Percentiles rank a stretch among this genome's conserved stretches.
These are phyloP conservation scores for Iguana delicatissima DNA, from an alignment of 2,797 vertebrate genomes.

Conservation along the genomic window DNA sequence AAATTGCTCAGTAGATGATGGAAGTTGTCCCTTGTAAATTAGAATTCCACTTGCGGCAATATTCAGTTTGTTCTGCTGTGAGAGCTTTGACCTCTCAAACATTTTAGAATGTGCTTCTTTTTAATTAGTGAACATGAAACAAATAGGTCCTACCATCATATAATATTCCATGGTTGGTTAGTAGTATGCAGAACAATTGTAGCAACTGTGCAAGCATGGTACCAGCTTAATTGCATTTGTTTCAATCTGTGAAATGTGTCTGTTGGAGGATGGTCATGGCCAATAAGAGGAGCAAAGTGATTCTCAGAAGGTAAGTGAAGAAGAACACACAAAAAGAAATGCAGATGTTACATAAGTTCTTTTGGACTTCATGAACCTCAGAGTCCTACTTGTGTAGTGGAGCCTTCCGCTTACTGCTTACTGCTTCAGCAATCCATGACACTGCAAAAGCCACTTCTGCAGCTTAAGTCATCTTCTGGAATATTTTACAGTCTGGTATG, in stretches of 20 bases:
- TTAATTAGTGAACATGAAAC: not conserved
- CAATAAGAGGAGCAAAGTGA: not conserved
- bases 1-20: not conserved
- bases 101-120: not conserved
- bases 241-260: not conserved
- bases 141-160: not conserved
- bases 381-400: not conserved
- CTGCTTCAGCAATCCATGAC: not conserved
- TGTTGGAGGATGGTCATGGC: not conserved
- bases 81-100: not conserved
- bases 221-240: not conserved
- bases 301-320: not conserved
- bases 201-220: not conserved
- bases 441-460: not conserved
- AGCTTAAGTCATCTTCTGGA: not conserved
- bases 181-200: not conserved
- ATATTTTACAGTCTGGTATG: not conserved
- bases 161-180: not conserved
- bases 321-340: not conserved
- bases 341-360: not conserved
- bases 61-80: not conserved
- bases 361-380: not conserved
- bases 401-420: not conserved
- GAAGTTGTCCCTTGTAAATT: not conserved
- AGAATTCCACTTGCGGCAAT: not conserved